These are phyloP conservation scores for Cheilosia pagana DNA, from an alignment of 2,888 invertebrate genomes.

Conservation along the genomic window DNA sequence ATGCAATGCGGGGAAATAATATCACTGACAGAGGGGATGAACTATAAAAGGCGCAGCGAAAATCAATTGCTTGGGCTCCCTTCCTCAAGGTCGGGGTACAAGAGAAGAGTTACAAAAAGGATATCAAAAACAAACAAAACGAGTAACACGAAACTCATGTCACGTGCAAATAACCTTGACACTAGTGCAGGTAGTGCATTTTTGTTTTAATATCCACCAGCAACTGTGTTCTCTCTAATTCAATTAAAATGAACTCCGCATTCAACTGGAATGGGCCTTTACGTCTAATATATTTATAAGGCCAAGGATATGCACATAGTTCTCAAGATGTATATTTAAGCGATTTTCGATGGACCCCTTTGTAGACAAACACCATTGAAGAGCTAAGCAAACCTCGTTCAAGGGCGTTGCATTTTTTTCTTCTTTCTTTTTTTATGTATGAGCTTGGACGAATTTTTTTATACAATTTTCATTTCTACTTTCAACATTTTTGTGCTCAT, in stretches of 20 bases:
- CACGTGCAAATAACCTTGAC: slow-evolving; percentile 51
- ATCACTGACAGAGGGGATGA: not conserved
- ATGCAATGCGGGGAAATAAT: slow-evolving; percentile 21
- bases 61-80: slow-evolving; percentile 1
- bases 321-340: slow-evolving; percentile 16
- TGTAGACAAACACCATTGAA: slow-evolving; percentile 31
- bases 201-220: not conserved
- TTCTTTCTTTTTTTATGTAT: not conserved
- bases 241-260: slow-evolving; percentile 21
- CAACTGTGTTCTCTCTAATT: slow-evolving; percentile 21
- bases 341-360: slow-evolving; percentile 46
- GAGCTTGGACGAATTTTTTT: slow-evolving; percentile 4
- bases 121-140: not conserved
- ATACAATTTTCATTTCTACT: slow-evolving; percentile 7
- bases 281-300: slow-evolving; percentile 9
- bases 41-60: not conserved
- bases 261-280: slow-evolving; percentile 4
- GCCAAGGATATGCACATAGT: slow-evolving; percentile 30
- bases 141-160: slow-evolving; percentile 10
- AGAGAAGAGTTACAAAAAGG: not conserved
- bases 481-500: not conserved
- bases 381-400: slow-evolving; percentile 19
- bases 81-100: not conserved
- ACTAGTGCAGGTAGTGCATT: not conserved
- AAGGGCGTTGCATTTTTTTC: slow-evolving; percentile 29